Conservation (phyloP, 1,140 invertebrate genomes). For the Aphaenogaster ashmeadi region DNA sequence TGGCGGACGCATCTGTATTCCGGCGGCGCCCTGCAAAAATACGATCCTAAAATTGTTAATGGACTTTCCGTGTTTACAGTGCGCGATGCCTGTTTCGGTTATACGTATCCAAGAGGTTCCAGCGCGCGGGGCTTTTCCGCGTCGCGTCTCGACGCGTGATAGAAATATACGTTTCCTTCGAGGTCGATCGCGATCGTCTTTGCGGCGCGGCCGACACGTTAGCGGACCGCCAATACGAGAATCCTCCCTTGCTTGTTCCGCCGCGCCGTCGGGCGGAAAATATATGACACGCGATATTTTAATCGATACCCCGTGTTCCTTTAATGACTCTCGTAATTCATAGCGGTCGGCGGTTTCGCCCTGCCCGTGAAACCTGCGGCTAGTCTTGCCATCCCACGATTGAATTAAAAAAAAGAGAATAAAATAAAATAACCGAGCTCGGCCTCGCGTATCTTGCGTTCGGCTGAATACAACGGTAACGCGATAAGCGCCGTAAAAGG, state of each 20-base stretch:
- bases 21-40: constrained; percentile 68
- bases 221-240: neutral
- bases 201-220: neutral
- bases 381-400: constrained; percentile 52
- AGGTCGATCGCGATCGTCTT: constrained; percentile 38
- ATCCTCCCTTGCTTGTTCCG: neutral
- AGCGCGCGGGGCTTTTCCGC: neutral
- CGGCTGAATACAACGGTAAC: constrained; percentile 28
- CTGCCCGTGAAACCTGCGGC: neutral
- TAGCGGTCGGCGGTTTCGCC: neutral
- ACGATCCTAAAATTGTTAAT: constrained; percentile 80
- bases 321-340: constrained; percentile 57
- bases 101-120: constrained; percentile 49
- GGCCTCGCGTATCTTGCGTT: constrained; percentile 26
- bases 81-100: constrained; percentile 65
- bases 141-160: constrained; percentile 5
- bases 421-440: neutral
- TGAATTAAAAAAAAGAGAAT: constrained; percentile 19
- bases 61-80: constrained; percentile 80
- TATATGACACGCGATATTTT: constrained; percentile 59
- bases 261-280: constrained; percentile 52
- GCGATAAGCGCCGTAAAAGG: constrained; percentile 3
- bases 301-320: constrained; percentile 62
- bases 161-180: constrained; percentile 41
- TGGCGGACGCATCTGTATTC: constrained; percentile 75